These are phyloP conservation scores for Pycnomerus fuliginosus DNA, from an alignment of 2,888 invertebrate species.

Conservation along the genomic window DNA sequence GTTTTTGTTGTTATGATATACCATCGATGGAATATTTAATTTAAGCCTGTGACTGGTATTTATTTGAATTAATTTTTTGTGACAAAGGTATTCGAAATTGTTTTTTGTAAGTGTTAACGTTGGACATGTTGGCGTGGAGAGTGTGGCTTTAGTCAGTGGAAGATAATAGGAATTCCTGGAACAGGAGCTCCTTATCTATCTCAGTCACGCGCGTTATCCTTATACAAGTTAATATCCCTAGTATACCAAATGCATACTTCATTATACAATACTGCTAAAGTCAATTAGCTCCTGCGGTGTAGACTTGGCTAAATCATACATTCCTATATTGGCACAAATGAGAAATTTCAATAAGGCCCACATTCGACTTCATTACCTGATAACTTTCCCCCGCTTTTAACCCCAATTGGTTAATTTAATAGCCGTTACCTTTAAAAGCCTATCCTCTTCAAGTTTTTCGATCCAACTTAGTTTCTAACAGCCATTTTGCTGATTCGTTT, in stretches of 20 bases:
- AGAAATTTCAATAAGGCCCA: slow-evolving; percentile 19
- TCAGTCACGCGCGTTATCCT: slow-evolving; percentile 26
- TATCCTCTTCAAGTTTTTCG: slow-evolving; percentile 18
- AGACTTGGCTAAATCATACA: slow-evolving; percentile 19
- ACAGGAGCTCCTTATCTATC: slow-evolving; percentile 26
- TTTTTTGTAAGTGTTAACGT: slow-evolving; percentile 23
- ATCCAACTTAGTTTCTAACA: slow-evolving; percentile 21
- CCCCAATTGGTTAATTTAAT: slow-evolving; percentile 21
- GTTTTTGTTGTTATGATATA: no score
- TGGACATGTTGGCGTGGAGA: slow-evolving; percentile 24
- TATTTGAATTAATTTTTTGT: slow-evolving; percentile 13
- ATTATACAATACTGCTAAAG: slow-evolving; percentile 34
- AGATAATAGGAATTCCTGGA: slow-evolving; percentile 27
- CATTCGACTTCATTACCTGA: slow-evolving; percentile 16
- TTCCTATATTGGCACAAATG: slow-evolving; percentile 19
- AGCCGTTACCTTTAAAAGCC: slow-evolving; percentile 17
- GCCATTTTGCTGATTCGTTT: slow-evolving; percentile 21
- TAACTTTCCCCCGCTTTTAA: slow-evolving; percentile 14
- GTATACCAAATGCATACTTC: slow-evolving; percentile 35
- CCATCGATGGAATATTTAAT: no score
- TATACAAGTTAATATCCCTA: slow-evolving; percentile 27
- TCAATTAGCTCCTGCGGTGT: slow-evolving; percentile 27
- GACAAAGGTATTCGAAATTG: slow-evolving; percentile 23
- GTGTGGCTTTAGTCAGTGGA: no score
- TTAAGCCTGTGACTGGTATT: no score